Percentiles rank a stretch among this genome's conserved stretches.
Conservation (phyloP, 2,113 vertebrate genomes). For the Etheostoma spectabile region DNA sequence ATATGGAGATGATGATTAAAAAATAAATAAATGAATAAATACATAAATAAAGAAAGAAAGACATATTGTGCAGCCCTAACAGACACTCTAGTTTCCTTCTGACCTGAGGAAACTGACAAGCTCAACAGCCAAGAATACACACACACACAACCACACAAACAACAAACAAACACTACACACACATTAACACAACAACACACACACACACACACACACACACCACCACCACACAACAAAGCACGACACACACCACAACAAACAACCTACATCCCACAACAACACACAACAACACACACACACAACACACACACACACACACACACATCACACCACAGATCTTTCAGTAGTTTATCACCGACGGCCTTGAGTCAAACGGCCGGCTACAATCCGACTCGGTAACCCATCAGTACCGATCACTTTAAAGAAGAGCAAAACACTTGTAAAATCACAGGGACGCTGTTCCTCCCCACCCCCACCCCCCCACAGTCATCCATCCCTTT, state of each 20-base stretch:
- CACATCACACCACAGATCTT: slow-evolving; percentile 3
- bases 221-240: no score
- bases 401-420: slow-evolving; percentile 4
- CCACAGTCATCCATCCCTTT: slow-evolving; percentile 12
- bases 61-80: no score
- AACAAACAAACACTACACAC: no score
- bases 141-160: neutral
- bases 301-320: neutral
- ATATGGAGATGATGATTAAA: no score
- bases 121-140: neutral
- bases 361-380: slow-evolving; percentile 19
- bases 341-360: slow-evolving; percentile 9
- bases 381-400: neutral
- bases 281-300: neutral
- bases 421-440: neutral
- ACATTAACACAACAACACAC: neutral
- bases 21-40: no score
- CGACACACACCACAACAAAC: no score
- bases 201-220: neutral
- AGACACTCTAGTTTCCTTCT: neutral
- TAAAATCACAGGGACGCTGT: no score
- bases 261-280: no score
- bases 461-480: no score
- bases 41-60: no score
- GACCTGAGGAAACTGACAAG: slow-evolving; percentile 5